phyloP scores from a whole-genome alignment of 2,797 vertebrate species.

The Gadopsis bispinosus region DNA sequence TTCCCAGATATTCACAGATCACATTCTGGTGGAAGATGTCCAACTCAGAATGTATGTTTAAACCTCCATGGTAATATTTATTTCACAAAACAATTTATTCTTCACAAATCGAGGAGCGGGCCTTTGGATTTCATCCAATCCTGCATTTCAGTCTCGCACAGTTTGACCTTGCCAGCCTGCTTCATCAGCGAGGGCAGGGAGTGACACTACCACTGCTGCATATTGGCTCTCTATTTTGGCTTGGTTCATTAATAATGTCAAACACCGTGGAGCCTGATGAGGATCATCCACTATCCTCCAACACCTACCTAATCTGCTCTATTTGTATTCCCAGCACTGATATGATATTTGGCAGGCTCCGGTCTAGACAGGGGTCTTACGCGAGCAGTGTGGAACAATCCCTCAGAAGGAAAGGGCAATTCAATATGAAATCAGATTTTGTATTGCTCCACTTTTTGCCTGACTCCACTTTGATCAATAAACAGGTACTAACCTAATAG shows the following conservation, averaged over 20 bases:
- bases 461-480: constrained; percentile 82
- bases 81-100: constrained; percentile 28
- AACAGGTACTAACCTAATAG: constrained; percentile 79
- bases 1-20: constrained; percentile 6
- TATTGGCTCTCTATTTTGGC: constrained; percentile 54
- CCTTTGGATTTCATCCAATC: constrained; percentile 52
- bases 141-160: constrained; percentile 38
- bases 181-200: constrained; percentile 55
- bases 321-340: constrained; percentile 79
- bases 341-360: constrained; percentile 80
- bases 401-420: constrained; percentile 82
- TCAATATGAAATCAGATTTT: constrained; percentile 83
- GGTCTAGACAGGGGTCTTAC: constrained; percentile 78
- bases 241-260: constrained; percentile 73
- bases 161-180: constrained; percentile 63
- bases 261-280: constrained; percentile 61
- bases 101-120: constrained; percentile 3
- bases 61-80: constrained; percentile 14
- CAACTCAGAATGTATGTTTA: constrained; percentile 12
- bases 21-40: constrained; percentile 6
- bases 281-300: constrained; percentile 54
- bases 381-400: constrained; percentile 63
- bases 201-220: constrained; percentile 49
- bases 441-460: constrained; percentile 74
- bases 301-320: constrained; percentile 64